Evolutionary conservation across 2,113 vertebrate species (phyloP).

Genomic region (Notothenia coriiceps): DNA sequence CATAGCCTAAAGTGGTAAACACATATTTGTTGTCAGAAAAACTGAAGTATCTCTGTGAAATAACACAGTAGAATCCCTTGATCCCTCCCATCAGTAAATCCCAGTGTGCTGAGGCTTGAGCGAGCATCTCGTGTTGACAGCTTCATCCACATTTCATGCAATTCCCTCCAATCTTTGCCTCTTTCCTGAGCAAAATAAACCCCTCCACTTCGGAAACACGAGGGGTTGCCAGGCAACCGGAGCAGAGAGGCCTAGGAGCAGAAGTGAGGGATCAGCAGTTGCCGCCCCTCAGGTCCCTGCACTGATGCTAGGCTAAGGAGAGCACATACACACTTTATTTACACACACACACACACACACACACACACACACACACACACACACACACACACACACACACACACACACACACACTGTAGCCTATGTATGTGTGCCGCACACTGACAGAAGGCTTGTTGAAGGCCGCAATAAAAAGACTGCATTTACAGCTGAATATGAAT

Average conservation of each 20-base stretch:
- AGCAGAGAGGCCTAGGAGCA: constrained; percentile 48
- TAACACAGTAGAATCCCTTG: constrained; percentile 27
- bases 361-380: constrained; percentile 38
- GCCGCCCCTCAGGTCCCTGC: constrained; percentile 61
- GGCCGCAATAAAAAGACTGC: constrained; percentile 25
- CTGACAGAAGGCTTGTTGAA: constrained; percentile 36
- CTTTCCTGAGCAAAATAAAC: constrained; percentile 50
- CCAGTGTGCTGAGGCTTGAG: constrained; percentile 34
- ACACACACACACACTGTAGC: constrained; percentile 30
- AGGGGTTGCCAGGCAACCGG: constrained; percentile 69
- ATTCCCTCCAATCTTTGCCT: constrained; percentile 34
- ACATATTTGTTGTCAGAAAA: constrained; percentile 4
- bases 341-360: constrained; percentile 33
- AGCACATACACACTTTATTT: constrained; percentile 14
- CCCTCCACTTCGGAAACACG: constrained; percentile 48
- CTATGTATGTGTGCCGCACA: background rate
- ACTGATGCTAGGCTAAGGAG: constrained; percentile 66
- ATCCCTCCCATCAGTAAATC: constrained; percentile 20
- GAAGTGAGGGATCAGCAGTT: constrained; percentile 73
- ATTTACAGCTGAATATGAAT: constrained; percentile 14
- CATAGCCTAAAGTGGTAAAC: background rate
- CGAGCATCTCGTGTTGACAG: constrained; percentile 59
- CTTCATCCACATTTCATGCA: constrained; percentile 69
- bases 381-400: constrained; percentile 38
- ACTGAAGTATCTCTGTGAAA: constrained; percentile 23